phyloP scores from a whole-genome alignment of 2,888 invertebrate genomes.

The Oxyteleia sp. region DNA sequence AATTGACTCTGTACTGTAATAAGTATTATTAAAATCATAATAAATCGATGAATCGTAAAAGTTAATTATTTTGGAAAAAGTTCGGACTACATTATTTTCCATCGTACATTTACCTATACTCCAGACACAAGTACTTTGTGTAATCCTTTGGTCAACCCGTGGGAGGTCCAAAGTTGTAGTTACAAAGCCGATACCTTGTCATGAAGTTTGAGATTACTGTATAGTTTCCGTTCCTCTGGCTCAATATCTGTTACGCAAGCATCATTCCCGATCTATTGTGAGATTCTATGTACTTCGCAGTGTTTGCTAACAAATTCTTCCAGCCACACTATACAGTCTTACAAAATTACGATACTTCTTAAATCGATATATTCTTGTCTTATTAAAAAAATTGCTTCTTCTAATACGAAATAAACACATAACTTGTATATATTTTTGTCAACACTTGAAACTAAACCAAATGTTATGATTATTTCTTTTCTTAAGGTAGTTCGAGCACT shows the following conservation, averaged over 20 bases:
- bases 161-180: conserved; percentile 61
- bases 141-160: conserved; percentile 69
- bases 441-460: no score
- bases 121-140: conserved; percentile 48
- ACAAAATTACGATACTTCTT: no score
- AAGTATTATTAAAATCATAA: background rate
- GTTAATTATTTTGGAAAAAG: background rate
- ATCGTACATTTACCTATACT: background rate
- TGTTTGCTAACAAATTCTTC: conserved; percentile 34
- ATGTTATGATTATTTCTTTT: no score
- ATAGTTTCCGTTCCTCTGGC: conserved; percentile 55
- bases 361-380: no score
- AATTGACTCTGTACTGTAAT: background rate
- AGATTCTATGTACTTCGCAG: conserved; percentile 14
- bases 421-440: no score
- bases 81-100: conserved; percentile 5
- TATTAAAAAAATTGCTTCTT: no score
- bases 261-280: conserved; percentile 53
- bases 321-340: no score
- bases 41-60: background rate
- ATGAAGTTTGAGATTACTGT: conserved; percentile 65
- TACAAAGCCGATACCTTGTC: conserved; percentile 67
- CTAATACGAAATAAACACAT: no score
- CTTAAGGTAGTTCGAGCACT: no score
- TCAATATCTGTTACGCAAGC: conserved; percentile 58